Evolutionary conservation across 1,140 invertebrate genomes (phyloP), one percentile per base, ranked within the genome.

Genomic region (Apolygus lucorum): DNA sequence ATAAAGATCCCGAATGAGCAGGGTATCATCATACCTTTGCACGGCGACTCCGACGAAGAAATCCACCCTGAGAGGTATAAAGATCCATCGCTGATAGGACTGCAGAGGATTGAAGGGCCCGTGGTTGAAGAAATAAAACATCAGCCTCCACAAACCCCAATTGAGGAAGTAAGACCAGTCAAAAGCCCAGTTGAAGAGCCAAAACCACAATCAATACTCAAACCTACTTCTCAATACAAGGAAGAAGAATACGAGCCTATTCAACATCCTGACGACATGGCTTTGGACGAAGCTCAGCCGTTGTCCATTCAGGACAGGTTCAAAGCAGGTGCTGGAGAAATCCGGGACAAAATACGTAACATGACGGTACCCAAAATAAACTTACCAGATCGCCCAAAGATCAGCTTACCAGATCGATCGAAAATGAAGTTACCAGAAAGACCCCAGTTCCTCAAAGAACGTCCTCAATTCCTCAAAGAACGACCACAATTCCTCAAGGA

Each of bases 391-490:
- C 78, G 79, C 63, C 79, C 82, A 28, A 84, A 83, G 73, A 81
- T 83, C 74, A 78, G 77, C 13, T 72, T 85, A n/a, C 82, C 83
- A 2, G 84, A 85, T 14, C 79, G 79, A 66, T 81, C 79, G 2
- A 86, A 83, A 76, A 85, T 84, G 67, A 86, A 84, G 74, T 77
- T 86, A 28, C 84, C 86, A 1, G 84, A 85, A 34, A 78, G 80
- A 63, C 83, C 85, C 0, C 85, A 84, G 70, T 84, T 86, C 71
- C 75, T 85, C 1, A 83, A 85, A 0, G 85, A 87, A 59, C 79
- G 83, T 71, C 81, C 84, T 2, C 85, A 84, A 76, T 84, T 85
- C 70, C 78, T 87, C 74, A 84, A 85, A 11, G 85, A 88, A 52
- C 82, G 80, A 71, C 80, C 64, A 69, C 76, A 75, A 70, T 77